Base-by-base conservation (phyloP, 2,888 invertebrate species). In the Dasysyrphus albostriatus region DNA sequence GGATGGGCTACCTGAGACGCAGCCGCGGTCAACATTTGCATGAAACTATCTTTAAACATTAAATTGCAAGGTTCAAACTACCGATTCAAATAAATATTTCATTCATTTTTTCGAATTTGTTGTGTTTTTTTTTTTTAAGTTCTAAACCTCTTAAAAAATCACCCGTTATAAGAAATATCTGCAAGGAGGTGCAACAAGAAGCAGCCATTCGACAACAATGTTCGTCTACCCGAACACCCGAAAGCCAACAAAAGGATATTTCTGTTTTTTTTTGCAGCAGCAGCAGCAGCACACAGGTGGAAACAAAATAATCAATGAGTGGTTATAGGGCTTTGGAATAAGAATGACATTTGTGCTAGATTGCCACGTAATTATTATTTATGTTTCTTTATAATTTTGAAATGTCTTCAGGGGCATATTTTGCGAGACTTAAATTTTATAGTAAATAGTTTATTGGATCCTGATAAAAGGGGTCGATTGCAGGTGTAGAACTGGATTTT, bases 291-390 rank as follows among this genome's bases (percentile, higher is more conserved):
- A 72, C 49, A 80, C 84, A 81, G 85, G 85, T 85, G 85, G 76
- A 82, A 73, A 85, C 69, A 29, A 77, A 77, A 73, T 85, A 85
- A 85, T 85, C 85, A 85, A 85, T 82, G 81, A 73, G 81, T 77
- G 81, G 77, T 80, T 77, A 32, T 58, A 82, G 80, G 75, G 85
- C 73, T 72, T 85, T 69, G 16, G n/a, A 58, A 49, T 61, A 73
- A 51, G 69, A 81, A 85, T 85, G 85, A 85, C 85, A 85, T 77
- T 56, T 81, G 85, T 34, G 73, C 81, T 81, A 72, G 80, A 81
- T 81, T 63, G 76, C 72, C 34, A 59, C 42, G 81, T 82, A 85
- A 85, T 85, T 85, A 85, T 85, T 77, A 85, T 85, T 85, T 81
- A 85, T 85, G 77, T 63, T 29, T 29, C 47, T 56, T 72, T 56